phyloP scores from a whole-genome alignment of 2,113 vertebrate genomes.

The Anguilla rostrata region DNA sequence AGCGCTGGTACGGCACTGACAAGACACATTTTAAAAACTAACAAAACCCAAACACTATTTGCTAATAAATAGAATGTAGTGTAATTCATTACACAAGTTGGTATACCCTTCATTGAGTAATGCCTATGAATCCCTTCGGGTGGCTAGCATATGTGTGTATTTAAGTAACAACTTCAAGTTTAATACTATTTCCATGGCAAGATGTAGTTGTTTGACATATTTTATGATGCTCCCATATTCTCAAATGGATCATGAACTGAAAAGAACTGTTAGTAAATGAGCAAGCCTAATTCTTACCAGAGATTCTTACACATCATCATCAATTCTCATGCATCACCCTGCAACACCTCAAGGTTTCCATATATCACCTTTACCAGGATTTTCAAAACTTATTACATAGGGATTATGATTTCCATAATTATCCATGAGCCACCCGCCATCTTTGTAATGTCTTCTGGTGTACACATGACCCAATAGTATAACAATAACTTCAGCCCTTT shows the following conservation, averaged over 20 bases:
- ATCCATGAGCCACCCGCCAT: neutral
- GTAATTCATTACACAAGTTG: neutral
- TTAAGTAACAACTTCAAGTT: neutral
- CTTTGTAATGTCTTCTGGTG: neutral
- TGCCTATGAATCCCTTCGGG: neutral
- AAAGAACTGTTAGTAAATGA: neutral
- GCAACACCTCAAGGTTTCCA: neutral
- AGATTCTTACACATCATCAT: neutral
- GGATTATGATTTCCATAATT: neutral
- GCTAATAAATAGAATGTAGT: neutral
- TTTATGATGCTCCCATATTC: neutral
- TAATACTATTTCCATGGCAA: neutral
- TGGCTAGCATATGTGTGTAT: neutral
- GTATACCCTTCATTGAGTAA: too few relatives aligned
- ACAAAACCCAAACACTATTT: neutral
- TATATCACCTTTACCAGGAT: neutral
- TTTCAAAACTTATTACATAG: neutral
- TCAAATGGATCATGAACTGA: neutral
- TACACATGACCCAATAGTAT: neutral
- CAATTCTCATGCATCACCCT: neutral
- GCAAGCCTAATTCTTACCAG: neutral
- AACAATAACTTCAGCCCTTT: neutral
- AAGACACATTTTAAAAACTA: neutral
- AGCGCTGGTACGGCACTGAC: neutral
- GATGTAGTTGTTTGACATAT: neutral